phyloP scores from a whole-genome alignment of 2,888 invertebrate species.

The Pollenia griseotomentosa region DNA sequence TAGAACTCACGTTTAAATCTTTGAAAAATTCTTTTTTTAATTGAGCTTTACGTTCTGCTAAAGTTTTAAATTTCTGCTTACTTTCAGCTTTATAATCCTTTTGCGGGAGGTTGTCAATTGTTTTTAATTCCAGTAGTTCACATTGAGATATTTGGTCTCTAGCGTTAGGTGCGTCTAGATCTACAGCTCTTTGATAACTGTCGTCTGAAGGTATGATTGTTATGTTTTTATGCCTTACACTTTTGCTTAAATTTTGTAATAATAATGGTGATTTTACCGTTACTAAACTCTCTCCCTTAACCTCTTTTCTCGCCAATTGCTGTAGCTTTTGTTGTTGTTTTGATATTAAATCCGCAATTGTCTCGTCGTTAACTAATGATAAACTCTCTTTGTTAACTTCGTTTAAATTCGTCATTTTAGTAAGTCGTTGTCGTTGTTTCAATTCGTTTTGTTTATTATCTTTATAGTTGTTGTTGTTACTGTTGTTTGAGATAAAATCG shows the following conservation, averaged over 20 bases:
- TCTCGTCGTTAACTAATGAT: slow-evolving; percentile 42
- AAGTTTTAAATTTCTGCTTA: slow-evolving; percentile 53
- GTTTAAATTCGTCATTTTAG: slow-evolving; percentile 58
- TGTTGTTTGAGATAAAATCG: slow-evolving; percentile 39
- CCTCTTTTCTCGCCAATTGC: slow-evolving; percentile 26
- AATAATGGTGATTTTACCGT: slow-evolving; percentile 60
- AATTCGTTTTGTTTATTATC: slow-evolving; percentile 22
- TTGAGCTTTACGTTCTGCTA: slow-evolving; percentile 79
- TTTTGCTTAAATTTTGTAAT: slow-evolving; percentile 40
- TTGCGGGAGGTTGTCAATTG: slow-evolving; percentile 32
- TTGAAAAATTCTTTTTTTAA: slow-evolving; percentile 79
- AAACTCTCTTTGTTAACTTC: slow-evolving; percentile 58
- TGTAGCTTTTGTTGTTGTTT: slow-evolving; percentile 26
- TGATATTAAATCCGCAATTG: slow-evolving; percentile 43
- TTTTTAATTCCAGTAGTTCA: slow-evolving; percentile 65
- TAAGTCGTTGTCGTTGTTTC: slow-evolving; percentile 22
- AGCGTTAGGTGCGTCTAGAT: slow-evolving; percentile 56
- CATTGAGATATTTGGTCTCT: slow-evolving; percentile 49
- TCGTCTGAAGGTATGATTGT: slow-evolving; percentile 53
- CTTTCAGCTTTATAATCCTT: slow-evolving; percentile 51
- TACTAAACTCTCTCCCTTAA: slow-evolving; percentile 67
- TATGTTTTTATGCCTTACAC: slow-evolving; percentile 70
- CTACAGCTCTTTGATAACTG: slow-evolving; percentile 69
- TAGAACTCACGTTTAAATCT: slow-evolving; percentile 66
- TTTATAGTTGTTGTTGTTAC: slow-evolving; percentile 16